Evolutionary conservation across 1,140 invertebrate species (phyloP), one percentile per base, ranked within the genome.

Genomic region (Pogonognathellus flavescens): DNA sequence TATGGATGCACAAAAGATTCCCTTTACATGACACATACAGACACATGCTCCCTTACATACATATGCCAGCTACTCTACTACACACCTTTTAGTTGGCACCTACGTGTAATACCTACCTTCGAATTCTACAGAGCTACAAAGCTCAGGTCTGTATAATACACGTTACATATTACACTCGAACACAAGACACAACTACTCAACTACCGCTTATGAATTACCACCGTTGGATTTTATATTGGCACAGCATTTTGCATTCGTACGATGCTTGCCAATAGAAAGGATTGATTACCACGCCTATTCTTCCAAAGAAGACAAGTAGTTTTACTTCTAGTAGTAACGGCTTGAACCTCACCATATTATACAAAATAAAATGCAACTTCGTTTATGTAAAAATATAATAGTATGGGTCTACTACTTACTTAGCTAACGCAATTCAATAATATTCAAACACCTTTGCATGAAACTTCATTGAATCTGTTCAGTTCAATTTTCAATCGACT

Each of bases 201-300:
- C 20, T n/a, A 49, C 11, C 31, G 41, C 16, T 70, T 72, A 49
- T 72, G 41, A 72, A 49, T 72, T 72, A 72, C 31, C 49, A 31
- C 66, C 22, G 2, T 49, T 72, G 31, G 66, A 41, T 31, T 49
- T 49, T 72, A 57, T 57, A 14, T 57, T 57, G 53, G 11, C 53
- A 57, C 53, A 31, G 31, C 66, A 72, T 72, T 72, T 72, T 31
- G 66, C 66, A 49, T 72, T 50, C 31, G 14, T 31, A 41, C 41
- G 41, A 49, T 72, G 41, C 66, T 72, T 72, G 66, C 66, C 66
- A 72, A 72, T 49, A 49, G 66, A 72, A 72, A 72, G 41, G 66
- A 72, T 49, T 25, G 41, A 49, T 41, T 72, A n/a, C 66, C 66
- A 72, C 66, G 66, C 66, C 66, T 72, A 49, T 49, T 41, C 6